Base-by-base conservation (phyloP, 92 coral and sea anemone genomes). In the Palythoa heliodiscus region DNA sequence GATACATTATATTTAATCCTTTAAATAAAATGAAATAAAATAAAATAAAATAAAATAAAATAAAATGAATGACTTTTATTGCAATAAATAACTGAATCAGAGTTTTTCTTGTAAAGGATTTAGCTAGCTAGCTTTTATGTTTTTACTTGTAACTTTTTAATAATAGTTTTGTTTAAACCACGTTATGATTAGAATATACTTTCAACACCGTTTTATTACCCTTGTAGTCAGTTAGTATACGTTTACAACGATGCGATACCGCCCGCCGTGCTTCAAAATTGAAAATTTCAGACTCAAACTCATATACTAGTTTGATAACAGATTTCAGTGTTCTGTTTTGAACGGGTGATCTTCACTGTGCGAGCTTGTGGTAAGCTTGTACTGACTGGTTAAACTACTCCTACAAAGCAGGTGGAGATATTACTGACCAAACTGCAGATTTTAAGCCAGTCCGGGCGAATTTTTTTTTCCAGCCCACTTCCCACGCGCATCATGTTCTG, bases 301-400 rank as follows among this genome's bases (percentile, higher is more conserved):
- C 52, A 39, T 20, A 10, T 52, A 37, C 64, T 48, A 23, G 84
- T 37, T 80, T 68, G 39, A 23, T 40, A 38, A 40, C 66, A 66
- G 40, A 14, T 43, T 80, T 79, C 22, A 8, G 84, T 70, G 1
- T 47, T 80, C 58, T 80, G 40, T 6, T 80, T 22, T 66, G 57
- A 80, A 66, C 84, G 70, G 84, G 84, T 80, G 48, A 80, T 66
- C 61, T 80, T 22, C 25, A 52, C 22, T 16, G 22, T 20, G 40
- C 38, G 63, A 64, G 15, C 84, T 38, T 80, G 84, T 80, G 84
- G 84, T 6, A 13, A 24, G 52, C 84, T 20, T 80, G 84, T 80
- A 80, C 74, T 80, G 38, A 29, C 84, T 80, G 84, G 84, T 80
- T 80, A 52, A 22, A 12, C 14, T 66, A 39, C 23, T 22, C 17